Evolutionary conservation across 2,113 vertebrate species (phyloP).

Genomic region (Calidris pygmaea): DNA sequence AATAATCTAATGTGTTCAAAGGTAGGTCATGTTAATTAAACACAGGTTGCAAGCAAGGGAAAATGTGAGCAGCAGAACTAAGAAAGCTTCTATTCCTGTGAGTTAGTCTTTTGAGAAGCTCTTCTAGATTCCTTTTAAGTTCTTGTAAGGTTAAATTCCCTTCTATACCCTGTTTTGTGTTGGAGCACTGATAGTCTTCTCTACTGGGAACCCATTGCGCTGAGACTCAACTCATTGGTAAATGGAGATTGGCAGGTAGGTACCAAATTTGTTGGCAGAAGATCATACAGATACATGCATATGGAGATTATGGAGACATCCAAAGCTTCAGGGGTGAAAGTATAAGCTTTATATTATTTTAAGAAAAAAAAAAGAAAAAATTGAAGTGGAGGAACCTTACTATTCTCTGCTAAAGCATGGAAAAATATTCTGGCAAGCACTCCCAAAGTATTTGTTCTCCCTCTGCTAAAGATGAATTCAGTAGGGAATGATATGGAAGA

Average conservation of each 20-base stretch:
- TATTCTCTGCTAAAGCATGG: neutral
- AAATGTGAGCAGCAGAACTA: neutral
- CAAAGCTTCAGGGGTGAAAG: neutral
- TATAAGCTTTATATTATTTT: neutral
- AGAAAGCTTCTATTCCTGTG: neutral
- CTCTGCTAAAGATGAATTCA: neutral
- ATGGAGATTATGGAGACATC: neutral
- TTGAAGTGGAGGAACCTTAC: neutral
- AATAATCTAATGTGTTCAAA: neutral
- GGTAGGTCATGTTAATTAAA: neutral
- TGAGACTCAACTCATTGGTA: neutral
- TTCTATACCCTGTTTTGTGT: neutral
- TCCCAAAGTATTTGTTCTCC: neutral
- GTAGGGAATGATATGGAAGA: neutral
- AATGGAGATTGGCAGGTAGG: neutral
- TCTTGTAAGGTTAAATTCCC: neutral
- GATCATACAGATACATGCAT: neutral
- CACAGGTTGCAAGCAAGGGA: neutral
- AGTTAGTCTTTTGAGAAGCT: neutral
- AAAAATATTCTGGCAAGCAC: neutral
- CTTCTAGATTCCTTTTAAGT: neutral
- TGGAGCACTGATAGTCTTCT: neutral
- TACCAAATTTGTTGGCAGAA: neutral
- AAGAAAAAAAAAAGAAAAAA: neutral
- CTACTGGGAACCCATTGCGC: neutral